Evolutionary conservation across 2,113 vertebrate species (phyloP).

Genomic region (Notiomystis cincta): DNA sequence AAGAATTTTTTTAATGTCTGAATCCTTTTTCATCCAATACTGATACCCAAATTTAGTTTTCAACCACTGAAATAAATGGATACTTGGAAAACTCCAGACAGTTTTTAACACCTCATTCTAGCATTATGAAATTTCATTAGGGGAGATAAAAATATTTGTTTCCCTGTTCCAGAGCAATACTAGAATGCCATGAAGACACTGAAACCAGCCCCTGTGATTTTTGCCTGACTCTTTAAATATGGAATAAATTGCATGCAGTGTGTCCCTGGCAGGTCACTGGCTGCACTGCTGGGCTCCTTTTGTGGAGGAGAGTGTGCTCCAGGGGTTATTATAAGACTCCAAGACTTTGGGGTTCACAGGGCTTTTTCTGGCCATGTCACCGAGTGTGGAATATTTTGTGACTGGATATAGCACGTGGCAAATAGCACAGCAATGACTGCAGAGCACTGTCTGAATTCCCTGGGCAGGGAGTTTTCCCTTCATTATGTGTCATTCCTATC

Average conservation of each 20-base stretch:
- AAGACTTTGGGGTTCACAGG: slow-evolving; percentile 53
- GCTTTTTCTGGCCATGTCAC: slow-evolving; percentile 65
- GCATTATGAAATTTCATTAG: neutral
- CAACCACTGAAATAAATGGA: neutral
- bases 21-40: neutral
- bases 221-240: neutral
- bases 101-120: neutral
- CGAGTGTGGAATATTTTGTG: slow-evolving; percentile 63
- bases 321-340: slow-evolving; percentile 63
- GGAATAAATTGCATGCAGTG: neutral
- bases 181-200: neutral
- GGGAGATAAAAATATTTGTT: neutral
- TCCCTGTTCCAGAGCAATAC: neutral
- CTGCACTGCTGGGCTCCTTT: slow-evolving; percentile 28
- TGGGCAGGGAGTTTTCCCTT: slow-evolving; percentile 48
- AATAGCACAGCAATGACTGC: slow-evolving; percentile 68
- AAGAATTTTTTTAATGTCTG: neutral
- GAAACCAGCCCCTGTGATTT: neutral
- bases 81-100: neutral
- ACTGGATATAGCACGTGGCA: slow-evolving; percentile 65
- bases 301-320: neutral
- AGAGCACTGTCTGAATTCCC: slow-evolving; percentile 66
- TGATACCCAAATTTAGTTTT: neutral
- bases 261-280: neutral
- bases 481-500: neutral